Evolutionary conservation across 2,888 invertebrate species (phyloP).

Genomic region (Antitype chi): DNA sequence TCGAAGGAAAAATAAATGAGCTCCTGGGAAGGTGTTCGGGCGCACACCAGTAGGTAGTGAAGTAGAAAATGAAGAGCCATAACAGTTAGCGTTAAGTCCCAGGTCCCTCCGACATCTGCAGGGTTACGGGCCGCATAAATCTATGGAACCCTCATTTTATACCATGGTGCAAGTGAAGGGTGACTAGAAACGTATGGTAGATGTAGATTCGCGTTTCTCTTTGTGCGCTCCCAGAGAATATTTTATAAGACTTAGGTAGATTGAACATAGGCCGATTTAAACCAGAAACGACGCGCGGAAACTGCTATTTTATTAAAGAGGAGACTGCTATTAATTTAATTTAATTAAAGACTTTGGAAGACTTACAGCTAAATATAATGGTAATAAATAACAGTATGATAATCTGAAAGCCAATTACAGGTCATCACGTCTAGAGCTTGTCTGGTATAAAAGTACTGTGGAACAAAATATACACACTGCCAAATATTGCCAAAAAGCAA

Average conservation of each 20-base stretch:
- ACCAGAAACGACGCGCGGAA: no score
- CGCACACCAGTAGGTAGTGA: slow-evolving; percentile 33
- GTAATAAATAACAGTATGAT: no score
- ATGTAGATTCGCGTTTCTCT: background rate
- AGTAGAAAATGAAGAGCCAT: slow-evolving; percentile 72
- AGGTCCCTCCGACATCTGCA: slow-evolving; percentile 70
- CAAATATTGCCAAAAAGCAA: no score
- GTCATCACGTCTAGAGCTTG: no score
- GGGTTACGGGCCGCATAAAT: slow-evolving; percentile 73
- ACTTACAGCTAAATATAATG: no score
- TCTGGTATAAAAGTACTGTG: no score
- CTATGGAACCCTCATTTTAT: slow-evolving; percentile 67
- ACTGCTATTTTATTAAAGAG: background rate
- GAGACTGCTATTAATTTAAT: no score
- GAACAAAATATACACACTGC: no score
- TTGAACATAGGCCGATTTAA: no score
- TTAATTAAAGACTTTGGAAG: no score
- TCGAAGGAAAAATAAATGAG: slow-evolving; percentile 20
- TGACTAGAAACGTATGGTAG: background rate
- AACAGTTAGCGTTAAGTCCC: slow-evolving; percentile 71
- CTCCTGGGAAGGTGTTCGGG: slow-evolving; percentile 29
- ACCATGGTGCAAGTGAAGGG: slow-evolving; percentile 55
- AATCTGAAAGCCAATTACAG: no score
- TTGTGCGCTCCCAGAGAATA: background rate
- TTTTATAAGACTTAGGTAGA: background rate